Evolutionary conservation across 2,888 invertebrate species (phyloP).

Genomic region (Melangyna quadrimaculata): DNA sequence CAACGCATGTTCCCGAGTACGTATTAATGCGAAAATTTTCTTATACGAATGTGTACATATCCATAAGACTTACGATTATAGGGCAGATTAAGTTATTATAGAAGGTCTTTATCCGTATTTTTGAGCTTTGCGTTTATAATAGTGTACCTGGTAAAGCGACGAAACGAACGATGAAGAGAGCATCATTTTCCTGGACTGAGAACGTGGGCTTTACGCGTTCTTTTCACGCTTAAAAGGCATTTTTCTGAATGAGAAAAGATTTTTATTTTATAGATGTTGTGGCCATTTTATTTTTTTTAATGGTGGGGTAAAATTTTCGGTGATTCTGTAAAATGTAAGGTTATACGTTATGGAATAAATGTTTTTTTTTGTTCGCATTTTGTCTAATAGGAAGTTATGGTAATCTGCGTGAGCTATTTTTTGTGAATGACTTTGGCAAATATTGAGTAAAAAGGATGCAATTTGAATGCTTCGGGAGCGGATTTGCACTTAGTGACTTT

Average conservation of each 20-base stretch:
- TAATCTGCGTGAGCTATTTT: conserved; percentile 24
- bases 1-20: conserved; percentile 55
- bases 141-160: neutral
- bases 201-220: conserved; percentile 39
- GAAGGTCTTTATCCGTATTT: conserved; percentile 40
- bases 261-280: conserved; percentile 55
- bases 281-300: conserved; percentile 56
- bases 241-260: conserved; percentile 44
- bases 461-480: neutral
- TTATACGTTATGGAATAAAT: conserved; percentile 3
- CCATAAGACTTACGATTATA: conserved; percentile 69
- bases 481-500: neutral
- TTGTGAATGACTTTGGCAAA: conserved; percentile 12
- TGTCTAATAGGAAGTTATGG: conserved; percentile 42
- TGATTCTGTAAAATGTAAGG: conserved; percentile 20
- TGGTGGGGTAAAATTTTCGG: conserved; percentile 22
- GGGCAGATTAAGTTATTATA: conserved; percentile 71
- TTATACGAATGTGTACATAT: too few relatives aligned
- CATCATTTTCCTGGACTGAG: neutral
- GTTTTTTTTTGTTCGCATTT: conserved; percentile 32
- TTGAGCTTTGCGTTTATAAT: conserved; percentile 10
- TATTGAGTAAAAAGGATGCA: neutral
- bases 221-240: conserved; percentile 2
- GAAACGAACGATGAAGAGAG: neutral
- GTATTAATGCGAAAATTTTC: conserved; percentile 65